Evolutionary conservation across 35 echinoderm and acorn worm species (phyloP), one percentile per base, ranked within the genome.

Genomic region (Eucidaris tribuloides): DNA sequence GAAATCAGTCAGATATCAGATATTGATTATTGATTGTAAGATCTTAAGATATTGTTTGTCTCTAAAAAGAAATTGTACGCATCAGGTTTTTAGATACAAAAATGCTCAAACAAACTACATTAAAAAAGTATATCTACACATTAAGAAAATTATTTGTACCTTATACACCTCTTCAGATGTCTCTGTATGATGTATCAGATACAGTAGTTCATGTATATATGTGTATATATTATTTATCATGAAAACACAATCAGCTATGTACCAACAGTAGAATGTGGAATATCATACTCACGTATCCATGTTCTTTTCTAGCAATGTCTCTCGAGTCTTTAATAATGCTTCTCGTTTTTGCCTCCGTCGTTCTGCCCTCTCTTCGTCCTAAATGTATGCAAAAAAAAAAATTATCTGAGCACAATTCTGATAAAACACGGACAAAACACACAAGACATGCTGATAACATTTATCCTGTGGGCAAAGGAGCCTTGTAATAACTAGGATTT

Each of bases 251-350:
- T n/a, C 9, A 52, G n/a, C n/a, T n/a, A 52, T 52, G 9, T n/a
- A 9, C n/a, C 9, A 9, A 52, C n/a, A n/a, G n/a, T 52, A 52
- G 9, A 9, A 52, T 52, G 9, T 52, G 9, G n/a, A 11, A 52
- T 11, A 52, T 11, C n/a, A 17, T 35, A 93, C 84, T 65, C 78
- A 93, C 91, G 64, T 79, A 65, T 93, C 91, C 84, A 93, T 87
- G n/a, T 88, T 70, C 29, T 58, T 87, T 6, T 52, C 38, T 41
- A 88, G 54, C 4, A 93, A 36, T n/a, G 88, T 34, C 23, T 72
- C 64, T 41, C 57, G 76, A 11, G 63, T 83, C 64, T 72, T 77
- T n/a, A 25, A 31, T 19, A 65, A 27, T 7, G 24, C 56, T 24
- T 91, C 71, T 34, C 33, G 49, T 52, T 76, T 58, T 62, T 46